Conservation (phyloP, 2,888 invertebrate genomes). For the Drosophila tripunctata region DNA sequence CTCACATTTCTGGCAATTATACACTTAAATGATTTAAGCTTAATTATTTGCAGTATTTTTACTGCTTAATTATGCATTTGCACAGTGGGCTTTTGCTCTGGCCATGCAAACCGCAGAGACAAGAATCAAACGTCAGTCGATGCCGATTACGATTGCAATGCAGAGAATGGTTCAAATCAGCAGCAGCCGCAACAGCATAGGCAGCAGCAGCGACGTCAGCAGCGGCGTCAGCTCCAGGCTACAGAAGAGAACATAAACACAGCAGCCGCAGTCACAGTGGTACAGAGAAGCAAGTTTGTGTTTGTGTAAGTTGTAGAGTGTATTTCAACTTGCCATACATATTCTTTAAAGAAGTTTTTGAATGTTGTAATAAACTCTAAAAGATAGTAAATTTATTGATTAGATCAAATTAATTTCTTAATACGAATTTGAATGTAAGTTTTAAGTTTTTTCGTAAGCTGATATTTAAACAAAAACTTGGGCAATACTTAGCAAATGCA, state of each 20-base stretch:
- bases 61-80: constrained; percentile 26
- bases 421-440: no score
- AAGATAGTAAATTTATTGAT: no score
- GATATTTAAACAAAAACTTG: no score
- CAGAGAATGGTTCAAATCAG: constrained; percentile 44
- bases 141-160: constrained; percentile 53
- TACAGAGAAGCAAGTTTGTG: no score
- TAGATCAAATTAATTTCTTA: no score
- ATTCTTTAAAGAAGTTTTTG: no score
- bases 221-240: constrained; percentile 32
- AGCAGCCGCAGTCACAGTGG: constrained; percentile 43
- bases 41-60: not conserved
- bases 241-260: constrained; percentile 53
- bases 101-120: constrained; percentile 38
- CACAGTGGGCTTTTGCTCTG: constrained; percentile 24
- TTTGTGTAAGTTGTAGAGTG: no score
- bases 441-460: no score
- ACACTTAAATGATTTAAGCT: not conserved
- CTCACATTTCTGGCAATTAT: not conserved
- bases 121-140: constrained; percentile 43
- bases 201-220: constrained; percentile 31
- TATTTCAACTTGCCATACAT: no score
- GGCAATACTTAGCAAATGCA: no score
- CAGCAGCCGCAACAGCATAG: constrained; percentile 37
- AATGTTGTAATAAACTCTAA: no score